These are phyloP conservation scores for Hartigia nigra DNA, from an alignment of 2,888 invertebrate genomes.

Conservation along the genomic window DNA sequence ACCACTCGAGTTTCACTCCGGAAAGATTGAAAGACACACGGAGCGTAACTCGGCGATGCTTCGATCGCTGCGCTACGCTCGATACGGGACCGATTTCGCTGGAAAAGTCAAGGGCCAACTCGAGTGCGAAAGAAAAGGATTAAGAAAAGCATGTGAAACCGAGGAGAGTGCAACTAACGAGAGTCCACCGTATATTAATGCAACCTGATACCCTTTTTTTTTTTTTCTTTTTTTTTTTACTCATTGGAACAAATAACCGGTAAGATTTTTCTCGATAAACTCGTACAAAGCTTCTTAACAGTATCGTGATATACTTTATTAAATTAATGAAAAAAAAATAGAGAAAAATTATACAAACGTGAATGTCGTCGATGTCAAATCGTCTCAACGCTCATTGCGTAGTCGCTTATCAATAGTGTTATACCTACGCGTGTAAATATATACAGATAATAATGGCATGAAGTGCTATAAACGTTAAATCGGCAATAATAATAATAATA, in stretches of 20 bases:
- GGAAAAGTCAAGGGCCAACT: too few species aligned
- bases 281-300: conserved; percentile 36
- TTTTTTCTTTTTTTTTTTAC: neutral
- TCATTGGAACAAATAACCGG: neutral
- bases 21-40: too few species aligned
- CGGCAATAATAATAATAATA: conserved; percentile 29
- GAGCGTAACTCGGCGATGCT: too few species aligned
- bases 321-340: conserved; percentile 42
- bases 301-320: conserved; percentile 56
- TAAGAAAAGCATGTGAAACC: too few species aligned
- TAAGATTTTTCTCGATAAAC: neutral
- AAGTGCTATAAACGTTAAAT: conserved; percentile 23
- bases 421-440: conserved; percentile 7
- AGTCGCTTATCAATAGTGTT: neutral
- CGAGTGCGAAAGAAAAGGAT: too few species aligned
- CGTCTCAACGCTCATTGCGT: conserved; percentile 21
- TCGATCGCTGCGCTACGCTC: too few species aligned
- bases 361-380: conserved; percentile 43
- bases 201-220: neutral
- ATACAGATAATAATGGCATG: conserved; percentile 41
- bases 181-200: too few species aligned
- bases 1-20: too few species aligned
- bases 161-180: too few species aligned
- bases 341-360: conserved; percentile 49
- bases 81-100: too few species aligned